These are phyloP conservation scores for Tribolium freemani DNA, from an alignment of 2,888 invertebrate species.

Conservation along the genomic window DNA sequence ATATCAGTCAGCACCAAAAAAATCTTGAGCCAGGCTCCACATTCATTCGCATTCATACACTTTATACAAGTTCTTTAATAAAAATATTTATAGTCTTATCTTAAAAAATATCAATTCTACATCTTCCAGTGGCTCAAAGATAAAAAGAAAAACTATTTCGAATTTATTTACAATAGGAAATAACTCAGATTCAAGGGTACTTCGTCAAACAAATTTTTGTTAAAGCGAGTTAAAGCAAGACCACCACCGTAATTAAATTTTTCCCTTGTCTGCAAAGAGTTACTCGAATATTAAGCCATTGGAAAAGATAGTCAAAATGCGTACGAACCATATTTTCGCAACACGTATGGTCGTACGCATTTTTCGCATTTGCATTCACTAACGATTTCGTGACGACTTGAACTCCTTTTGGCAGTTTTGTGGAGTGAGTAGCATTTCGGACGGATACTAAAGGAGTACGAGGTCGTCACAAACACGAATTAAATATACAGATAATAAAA, in stretches of 20 bases:
- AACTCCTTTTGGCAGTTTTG: conserved; percentile 48
- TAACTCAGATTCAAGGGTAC: conserved; percentile 55
- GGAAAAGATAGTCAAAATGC: conserved; percentile 66
- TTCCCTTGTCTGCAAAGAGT: conserved; percentile 62
- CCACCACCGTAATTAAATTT: conserved; percentile 63
- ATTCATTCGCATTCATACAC: conserved; percentile 65
- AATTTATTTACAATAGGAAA: conserved; percentile 59
- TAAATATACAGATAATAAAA: conserved; percentile 48
- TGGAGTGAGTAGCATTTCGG: conserved; percentile 59
- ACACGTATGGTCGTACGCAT: conserved; percentile 50
- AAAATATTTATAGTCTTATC: conserved; percentile 64
- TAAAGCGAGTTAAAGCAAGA: conserved; percentile 55
- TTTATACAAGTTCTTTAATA: conserved; percentile 66
- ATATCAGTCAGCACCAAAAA: conserved; percentile 68
- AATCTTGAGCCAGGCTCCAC: conserved; percentile 57
- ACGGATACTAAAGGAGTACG: conserved; percentile 54
- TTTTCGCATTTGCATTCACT: conserved; percentile 53
- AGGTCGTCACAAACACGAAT: conserved; percentile 43
- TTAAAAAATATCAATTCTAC: conserved; percentile 55
- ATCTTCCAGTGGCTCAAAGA: conserved; percentile 67
- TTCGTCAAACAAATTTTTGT: conserved; percentile 46
- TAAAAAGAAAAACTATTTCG: conserved; percentile 50
- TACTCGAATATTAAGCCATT: conserved; percentile 60
- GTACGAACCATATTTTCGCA: conserved; percentile 45
- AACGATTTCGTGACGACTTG: conserved; percentile 46